Evolutionary conservation across 2,113 vertebrate species (phyloP).

Genomic region (Nothobranchius furzeri): DNA sequence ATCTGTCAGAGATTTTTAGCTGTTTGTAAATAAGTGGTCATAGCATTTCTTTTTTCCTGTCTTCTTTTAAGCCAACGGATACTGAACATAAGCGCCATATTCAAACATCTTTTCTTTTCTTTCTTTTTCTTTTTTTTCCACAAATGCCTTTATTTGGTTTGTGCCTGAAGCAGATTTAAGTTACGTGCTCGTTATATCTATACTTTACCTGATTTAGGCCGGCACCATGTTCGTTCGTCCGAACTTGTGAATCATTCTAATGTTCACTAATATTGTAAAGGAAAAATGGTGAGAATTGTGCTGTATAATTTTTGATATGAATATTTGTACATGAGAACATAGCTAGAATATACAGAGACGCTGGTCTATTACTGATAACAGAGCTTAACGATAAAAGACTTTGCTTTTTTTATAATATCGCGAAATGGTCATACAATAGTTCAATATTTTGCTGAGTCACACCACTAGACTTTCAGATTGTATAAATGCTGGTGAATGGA

Average conservation of each 20-base stretch:
- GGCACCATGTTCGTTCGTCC: slow-evolving; percentile 70
- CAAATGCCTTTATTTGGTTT: slow-evolving; percentile 83
- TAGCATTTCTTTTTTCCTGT: slow-evolving; percentile 76
- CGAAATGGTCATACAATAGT: slow-evolving; percentile 68
- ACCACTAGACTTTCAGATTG: slow-evolving; percentile 72
- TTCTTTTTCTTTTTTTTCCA: slow-evolving; percentile 67
- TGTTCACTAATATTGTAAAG: slow-evolving; percentile 82
- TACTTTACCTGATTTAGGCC: slow-evolving; percentile 66
- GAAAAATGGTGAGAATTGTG: slow-evolving; percentile 82
- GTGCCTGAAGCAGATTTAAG: slow-evolving; percentile 77
- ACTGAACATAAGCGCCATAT: slow-evolving; percentile 79
- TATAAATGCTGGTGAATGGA: slow-evolving; percentile 70
- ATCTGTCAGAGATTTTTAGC: slow-evolving; percentile 96
- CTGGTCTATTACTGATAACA: slow-evolving; percentile 72
- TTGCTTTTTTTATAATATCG: slow-evolving; percentile 60
- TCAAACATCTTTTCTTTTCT: slow-evolving; percentile 68
- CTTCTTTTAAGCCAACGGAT: slow-evolving; percentile 71
- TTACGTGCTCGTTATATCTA: slow-evolving; percentile 66
- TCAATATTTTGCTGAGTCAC: slow-evolving; percentile 65
- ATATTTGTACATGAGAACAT: slow-evolving; percentile 84
- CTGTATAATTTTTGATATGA: slow-evolving; percentile 83
- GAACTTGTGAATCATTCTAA: slow-evolving; percentile 78
- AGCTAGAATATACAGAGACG: slow-evolving; percentile 77
- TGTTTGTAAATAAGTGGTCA: slow-evolving; percentile 99
- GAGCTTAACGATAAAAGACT: slow-evolving; percentile 62